These are phyloP conservation scores for Homarus americanus DNA, from an alignment of 1,140 invertebrate species.

Conservation along the genomic window DNA sequence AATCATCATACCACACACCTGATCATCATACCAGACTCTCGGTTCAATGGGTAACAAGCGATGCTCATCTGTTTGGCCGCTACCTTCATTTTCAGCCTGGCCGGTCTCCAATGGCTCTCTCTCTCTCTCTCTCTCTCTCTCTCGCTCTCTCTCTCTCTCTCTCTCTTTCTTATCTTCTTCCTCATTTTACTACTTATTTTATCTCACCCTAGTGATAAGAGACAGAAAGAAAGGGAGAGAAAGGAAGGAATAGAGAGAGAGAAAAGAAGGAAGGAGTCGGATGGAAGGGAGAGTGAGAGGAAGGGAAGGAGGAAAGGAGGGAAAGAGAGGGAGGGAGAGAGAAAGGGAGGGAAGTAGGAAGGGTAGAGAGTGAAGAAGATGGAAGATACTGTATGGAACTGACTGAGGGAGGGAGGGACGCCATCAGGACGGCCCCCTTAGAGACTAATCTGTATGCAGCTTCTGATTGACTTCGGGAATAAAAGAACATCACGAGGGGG, in stretches of 20 bases:
- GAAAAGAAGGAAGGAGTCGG: too few species aligned
- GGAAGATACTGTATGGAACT: too few species aligned
- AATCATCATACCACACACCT: not conserved
- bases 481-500: too few species aligned
- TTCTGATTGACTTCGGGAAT: too few species aligned
- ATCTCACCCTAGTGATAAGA: too few species aligned
- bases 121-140: not conserved
- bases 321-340: not conserved
- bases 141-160: constrained; percentile 18
- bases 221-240: too few species aligned
- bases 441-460: too few species aligned
- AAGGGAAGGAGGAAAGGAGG: not conserved
- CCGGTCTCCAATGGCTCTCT: not conserved
- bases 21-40: not conserved
- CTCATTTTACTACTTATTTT: not conserved
- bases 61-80: not conserved
- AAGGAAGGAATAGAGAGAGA: too few species aligned
- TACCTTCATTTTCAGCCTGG: not conserved
- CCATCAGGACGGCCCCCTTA: too few species aligned
- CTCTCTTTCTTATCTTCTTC: constrained; percentile 6
- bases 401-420: too few species aligned
- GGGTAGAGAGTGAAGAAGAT: not conserved
- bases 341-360: not conserved
- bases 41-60: not conserved
- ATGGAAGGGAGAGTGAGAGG: not conserved